Percentiles rank a stretch among this genome's conserved stretches.
Evolutionary conservation across 2,113 vertebrate species (phyloP).

Genomic region (Toxotes chatareus): DNA sequence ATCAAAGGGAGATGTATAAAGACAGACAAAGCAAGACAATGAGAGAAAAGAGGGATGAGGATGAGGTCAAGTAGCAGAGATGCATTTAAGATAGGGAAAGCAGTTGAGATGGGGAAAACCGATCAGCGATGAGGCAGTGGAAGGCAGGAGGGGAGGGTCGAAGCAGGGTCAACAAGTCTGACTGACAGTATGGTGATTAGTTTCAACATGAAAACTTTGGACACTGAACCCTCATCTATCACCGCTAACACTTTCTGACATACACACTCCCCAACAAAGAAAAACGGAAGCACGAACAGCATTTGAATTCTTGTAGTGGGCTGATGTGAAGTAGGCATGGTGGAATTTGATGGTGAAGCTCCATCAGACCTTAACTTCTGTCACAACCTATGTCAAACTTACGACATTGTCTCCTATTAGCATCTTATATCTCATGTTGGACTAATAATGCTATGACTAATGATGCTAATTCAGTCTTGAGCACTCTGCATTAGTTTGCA

Average conservation of each 20-base stretch:
- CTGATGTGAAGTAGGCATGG: background rate
- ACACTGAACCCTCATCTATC: slow-evolving; percentile 32
- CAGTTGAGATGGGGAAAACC: slow-evolving; percentile 20
- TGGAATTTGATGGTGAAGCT: background rate
- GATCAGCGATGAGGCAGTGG: background rate
- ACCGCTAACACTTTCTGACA: slow-evolving; percentile 8
- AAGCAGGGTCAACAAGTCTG: slow-evolving; percentile 43
- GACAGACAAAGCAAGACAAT: slow-evolving; percentile 16
- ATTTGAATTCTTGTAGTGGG: background rate
- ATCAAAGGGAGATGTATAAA: slow-evolving; percentile 15
- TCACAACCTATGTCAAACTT: too few relatives aligned
- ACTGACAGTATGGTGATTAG: slow-evolving; percentile 74
- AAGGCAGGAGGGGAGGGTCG: slow-evolving; percentile 2
- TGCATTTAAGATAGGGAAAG: slow-evolving; percentile 36
- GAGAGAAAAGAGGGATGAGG: slow-evolving; percentile 5
- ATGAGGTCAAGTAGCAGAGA: slow-evolving; percentile 54
- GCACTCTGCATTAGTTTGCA: background rate
- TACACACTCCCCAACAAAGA: background rate
- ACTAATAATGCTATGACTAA: too few relatives aligned
- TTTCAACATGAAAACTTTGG: slow-evolving; percentile 65
- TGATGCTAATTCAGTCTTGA: background rate
- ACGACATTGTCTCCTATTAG: too few relatives aligned
- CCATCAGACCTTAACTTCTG: too few relatives aligned
- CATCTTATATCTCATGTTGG: too few relatives aligned
- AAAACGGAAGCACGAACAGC: background rate